Evolutionary conservation across 2,888 invertebrate species (phyloP).

Genomic region (Tribolium freemani): DNA sequence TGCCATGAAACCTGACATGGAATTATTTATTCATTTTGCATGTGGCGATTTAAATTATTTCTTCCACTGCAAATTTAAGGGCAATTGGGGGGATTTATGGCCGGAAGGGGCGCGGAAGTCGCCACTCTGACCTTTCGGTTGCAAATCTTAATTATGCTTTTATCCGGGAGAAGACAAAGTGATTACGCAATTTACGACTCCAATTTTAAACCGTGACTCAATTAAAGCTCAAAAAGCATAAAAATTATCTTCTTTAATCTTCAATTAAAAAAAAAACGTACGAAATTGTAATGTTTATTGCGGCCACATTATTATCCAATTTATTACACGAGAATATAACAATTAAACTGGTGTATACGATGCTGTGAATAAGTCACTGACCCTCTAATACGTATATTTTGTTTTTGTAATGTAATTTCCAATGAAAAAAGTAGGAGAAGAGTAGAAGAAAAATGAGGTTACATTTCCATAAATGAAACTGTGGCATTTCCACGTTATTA

Average conservation of each 20-base stretch:
- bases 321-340: too few relatives aligned
- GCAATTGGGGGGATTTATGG: background rate
- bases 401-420: too few relatives aligned
- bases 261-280: too few relatives aligned
- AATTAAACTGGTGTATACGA: too few relatives aligned
- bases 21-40: conserved; percentile 31
- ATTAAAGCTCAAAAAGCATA: background rate
- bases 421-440: too few relatives aligned
- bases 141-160: background rate
- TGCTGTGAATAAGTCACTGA: too few relatives aligned
- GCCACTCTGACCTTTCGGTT: conserved; percentile 5
- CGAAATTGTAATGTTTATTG: background rate
- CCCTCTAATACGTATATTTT: too few relatives aligned
- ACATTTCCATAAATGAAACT: too few relatives aligned
- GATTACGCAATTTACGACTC: background rate
- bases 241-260: background rate
- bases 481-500: too few relatives aligned
- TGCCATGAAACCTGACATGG: conserved; percentile 26
- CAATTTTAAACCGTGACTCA: background rate
- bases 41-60: conserved; percentile 13
- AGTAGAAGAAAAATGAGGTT: too few relatives aligned
- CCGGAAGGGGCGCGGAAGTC: background rate
- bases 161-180: background rate
- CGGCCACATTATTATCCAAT: background rate
- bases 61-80: background rate